Conservation (phyloP, 2,797 vertebrate species). For the Coranthus polyacanthus region DNA sequence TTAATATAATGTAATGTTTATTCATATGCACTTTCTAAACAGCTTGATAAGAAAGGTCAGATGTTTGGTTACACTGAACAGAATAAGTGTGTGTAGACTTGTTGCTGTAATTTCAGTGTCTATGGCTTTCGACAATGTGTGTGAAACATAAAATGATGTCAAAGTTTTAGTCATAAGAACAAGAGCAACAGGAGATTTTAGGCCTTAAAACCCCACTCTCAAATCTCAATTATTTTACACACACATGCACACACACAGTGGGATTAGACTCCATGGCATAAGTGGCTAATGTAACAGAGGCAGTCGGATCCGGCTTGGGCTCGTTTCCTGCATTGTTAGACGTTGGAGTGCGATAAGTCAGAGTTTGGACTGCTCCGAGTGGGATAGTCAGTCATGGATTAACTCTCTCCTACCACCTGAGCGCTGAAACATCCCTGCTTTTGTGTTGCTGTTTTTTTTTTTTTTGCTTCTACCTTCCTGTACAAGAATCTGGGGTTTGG, state of each 20-base stretch:
- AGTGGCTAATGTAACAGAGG: slow-evolving; percentile 56
- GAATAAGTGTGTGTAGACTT: no score
- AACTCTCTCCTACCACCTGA: slow-evolving; percentile 53
- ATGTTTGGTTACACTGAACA: no score
- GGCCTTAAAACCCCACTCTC: slow-evolving; percentile 20
- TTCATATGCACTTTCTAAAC: no score
- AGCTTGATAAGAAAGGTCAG: no score
- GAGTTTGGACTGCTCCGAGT: slow-evolving; percentile 47
- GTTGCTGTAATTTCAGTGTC: no score
- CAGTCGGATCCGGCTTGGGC: slow-evolving; percentile 56
- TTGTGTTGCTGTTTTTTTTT: not conserved
- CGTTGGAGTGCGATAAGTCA: slow-evolving; percentile 53
- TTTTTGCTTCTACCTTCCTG: no score
- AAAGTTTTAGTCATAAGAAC: slow-evolving; percentile 33
- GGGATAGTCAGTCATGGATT: slow-evolving; percentile 30
- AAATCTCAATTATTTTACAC: slow-evolving; percentile 15
- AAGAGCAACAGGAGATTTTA: slow-evolving; percentile 22
- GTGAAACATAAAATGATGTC: slow-evolving; percentile 6
- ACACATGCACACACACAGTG: slow-evolving; percentile 16
- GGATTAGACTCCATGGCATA: slow-evolving; percentile 43
- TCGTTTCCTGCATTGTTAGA: slow-evolving; percentile 64
- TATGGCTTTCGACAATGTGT: no score
- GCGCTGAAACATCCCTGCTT: not conserved
- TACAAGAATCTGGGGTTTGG: not conserved
- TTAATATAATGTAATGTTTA: no score